phyloP scores from a whole-genome alignment of 2,113 vertebrate species.

The Steatornis caripensis region DNA sequence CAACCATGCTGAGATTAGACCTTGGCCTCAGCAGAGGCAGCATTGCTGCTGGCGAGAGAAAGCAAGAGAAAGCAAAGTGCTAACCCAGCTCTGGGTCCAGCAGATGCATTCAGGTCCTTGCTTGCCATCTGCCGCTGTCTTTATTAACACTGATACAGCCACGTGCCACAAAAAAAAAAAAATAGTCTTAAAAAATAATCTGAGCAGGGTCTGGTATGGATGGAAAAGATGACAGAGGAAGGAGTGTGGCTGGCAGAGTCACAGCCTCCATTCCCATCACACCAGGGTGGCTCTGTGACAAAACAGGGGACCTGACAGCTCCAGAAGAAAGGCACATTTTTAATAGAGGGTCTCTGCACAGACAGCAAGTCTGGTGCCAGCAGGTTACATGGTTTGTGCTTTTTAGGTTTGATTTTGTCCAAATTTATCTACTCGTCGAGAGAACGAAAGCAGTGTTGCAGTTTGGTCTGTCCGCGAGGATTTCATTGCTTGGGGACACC shows the following conservation, averaged over 20 bases:
- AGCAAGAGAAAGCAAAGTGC: not conserved
- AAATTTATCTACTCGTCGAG: not conserved
- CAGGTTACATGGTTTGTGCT: not conserved
- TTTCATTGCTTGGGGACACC: not conserved
- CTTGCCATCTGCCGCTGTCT: not conserved
- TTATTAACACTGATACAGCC: not conserved
- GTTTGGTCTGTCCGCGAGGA: not conserved
- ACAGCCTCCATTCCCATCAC: not conserved
- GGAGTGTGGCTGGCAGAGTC: not conserved
- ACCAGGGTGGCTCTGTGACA: not conserved
- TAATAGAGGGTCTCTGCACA: not conserved
- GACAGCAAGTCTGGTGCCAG: not conserved
- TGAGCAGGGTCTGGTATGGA: not conserved
- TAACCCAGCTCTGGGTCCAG: not conserved
- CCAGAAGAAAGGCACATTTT: not conserved
- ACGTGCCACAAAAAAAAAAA: not conserved
- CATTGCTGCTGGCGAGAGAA: not conserved
- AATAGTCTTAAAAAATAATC: not conserved
- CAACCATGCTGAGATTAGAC: not conserved
- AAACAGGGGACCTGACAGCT: not conserved
- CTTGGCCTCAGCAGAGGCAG: not conserved
- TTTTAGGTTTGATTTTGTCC: not conserved
- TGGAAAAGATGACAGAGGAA: not conserved
- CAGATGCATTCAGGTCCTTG: not conserved
- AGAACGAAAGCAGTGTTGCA: not conserved